These are phyloP conservation scores for Drosophila bipectinata DNA, from an alignment of 1,140 invertebrate species.

Conservation along the genomic window DNA sequence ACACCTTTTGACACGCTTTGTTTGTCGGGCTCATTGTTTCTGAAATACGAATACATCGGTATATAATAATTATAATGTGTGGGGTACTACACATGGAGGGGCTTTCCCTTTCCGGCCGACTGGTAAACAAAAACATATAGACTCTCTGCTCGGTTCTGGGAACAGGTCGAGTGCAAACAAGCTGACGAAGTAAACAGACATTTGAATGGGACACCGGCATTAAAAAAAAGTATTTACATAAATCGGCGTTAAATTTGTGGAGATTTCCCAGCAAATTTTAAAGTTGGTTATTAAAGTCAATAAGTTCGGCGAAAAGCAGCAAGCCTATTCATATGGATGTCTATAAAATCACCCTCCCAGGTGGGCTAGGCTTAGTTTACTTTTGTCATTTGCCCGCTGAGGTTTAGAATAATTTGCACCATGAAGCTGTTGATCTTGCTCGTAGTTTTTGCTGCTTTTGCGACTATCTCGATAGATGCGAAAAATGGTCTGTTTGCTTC, in stretches of 20 bases:
- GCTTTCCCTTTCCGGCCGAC: slow-evolving; percentile 12
- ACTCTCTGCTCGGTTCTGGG: background rate
- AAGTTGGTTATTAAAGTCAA: slow-evolving; percentile 6
- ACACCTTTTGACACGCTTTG: slow-evolving; percentile 17
- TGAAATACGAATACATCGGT: background rate
- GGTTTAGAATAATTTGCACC: background rate
- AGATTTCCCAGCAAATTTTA: slow-evolving; percentile 23
- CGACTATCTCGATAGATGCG: slow-evolving; percentile 18
- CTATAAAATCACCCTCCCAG: slow-evolving; percentile 9
- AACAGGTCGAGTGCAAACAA: slow-evolving; percentile 3
- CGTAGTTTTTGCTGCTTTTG: slow-evolving; percentile 15
- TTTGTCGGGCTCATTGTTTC: slow-evolving; percentile 9
- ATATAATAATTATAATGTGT: slow-evolving; percentile 8
- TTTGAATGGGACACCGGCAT: background rate
- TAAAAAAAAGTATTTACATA: slow-evolving; percentile 27
- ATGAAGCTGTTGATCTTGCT: slow-evolving; percentile 52
- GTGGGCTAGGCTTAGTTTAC: slow-evolving; percentile 13
- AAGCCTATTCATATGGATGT: background rate
- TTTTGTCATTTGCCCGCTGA: background rate
- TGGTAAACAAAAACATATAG: slow-evolving; percentile 1
- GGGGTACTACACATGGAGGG: slow-evolving; percentile 7
- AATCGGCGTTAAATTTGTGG: slow-evolving; percentile 25
- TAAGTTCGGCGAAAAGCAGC: slow-evolving; percentile 14
- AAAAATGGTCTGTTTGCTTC: slow-evolving; percentile 44
- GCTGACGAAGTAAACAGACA: slow-evolving; percentile 21